Conservation (phyloP, 2,888 invertebrate genomes). For the Reticulitermes lucifugus region DNA sequence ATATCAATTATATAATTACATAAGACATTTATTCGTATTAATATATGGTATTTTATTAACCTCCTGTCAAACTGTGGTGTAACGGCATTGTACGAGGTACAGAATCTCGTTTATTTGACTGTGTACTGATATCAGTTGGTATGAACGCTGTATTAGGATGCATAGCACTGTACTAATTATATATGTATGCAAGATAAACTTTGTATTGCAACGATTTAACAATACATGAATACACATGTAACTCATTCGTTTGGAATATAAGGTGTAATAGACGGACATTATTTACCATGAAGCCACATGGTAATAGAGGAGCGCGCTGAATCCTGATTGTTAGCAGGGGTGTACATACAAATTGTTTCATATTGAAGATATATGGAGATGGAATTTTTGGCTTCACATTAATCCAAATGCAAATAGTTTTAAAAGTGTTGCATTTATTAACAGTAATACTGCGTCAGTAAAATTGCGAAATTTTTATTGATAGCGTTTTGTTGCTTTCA, state of each 20-base stretch:
- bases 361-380: too few species aligned
- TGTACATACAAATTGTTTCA: not conserved
- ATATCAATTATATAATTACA: too few species aligned
- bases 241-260: conserved; percentile 13
- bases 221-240: conserved; percentile 9
- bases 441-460: too few species aligned
- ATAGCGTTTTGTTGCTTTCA: too few species aligned
- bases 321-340: not conserved
- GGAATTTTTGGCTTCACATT: too few species aligned
- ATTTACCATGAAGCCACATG: conserved; percentile 6
- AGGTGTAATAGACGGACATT: conserved; percentile 1
- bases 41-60: too few species aligned
- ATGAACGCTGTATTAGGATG: not conserved
- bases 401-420: too few species aligned
- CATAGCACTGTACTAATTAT: conserved; percentile 27
- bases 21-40: too few species aligned
- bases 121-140: not conserved
- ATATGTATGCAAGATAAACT: conserved; percentile 31
- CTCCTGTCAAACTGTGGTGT: too few species aligned
- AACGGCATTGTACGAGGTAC: too few species aligned
- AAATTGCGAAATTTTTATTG: too few species aligned
- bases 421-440: too few species aligned
- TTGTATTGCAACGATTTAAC: conserved; percentile 23
- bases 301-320: not conserved
- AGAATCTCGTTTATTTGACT: not conserved